These are phyloP conservation scores for Conchocele bisecta DNA, from an alignment of 2,888 invertebrate species.

Conservation along the genomic window DNA sequence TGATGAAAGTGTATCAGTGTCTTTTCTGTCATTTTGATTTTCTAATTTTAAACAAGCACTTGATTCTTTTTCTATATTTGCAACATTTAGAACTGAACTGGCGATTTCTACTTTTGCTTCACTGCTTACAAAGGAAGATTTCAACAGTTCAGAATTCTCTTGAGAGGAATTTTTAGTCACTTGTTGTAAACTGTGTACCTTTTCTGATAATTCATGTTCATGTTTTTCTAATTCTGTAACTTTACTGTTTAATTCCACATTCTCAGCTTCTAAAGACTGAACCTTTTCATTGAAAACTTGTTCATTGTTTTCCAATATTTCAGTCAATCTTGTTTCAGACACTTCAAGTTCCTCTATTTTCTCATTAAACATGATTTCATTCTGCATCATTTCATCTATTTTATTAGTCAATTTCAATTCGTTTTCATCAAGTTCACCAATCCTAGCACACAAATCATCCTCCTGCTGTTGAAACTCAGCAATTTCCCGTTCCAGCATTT, in stretches of 20 bases:
- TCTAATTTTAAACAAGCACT: conserved; percentile 31
- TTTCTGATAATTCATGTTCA: conserved; percentile 61
- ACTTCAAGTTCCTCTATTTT: conserved; percentile 48
- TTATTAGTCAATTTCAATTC: conserved; percentile 59
- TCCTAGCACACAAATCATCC: conserved; percentile 51
- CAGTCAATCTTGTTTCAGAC: conserved; percentile 49
- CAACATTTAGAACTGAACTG: conserved; percentile 36
- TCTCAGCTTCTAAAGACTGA: conserved; percentile 41
- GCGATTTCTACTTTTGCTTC: neutral
- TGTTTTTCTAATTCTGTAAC: conserved; percentile 60
- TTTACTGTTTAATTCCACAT: conserved; percentile 41
- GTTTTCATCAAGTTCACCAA: conserved; percentile 60
- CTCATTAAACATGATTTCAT: conserved; percentile 46
- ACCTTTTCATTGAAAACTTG: conserved; percentile 37
- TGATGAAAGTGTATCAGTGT: conserved; percentile 15
- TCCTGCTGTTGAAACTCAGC: conserved; percentile 61
- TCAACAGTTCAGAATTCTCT: conserved; percentile 50
- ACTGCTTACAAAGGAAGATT: conserved; percentile 17
- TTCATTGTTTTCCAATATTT: conserved; percentile 57
- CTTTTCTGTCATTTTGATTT: conserved; percentile 20
- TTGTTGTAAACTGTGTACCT: conserved; percentile 22
- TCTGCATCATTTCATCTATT: conserved; percentile 49
- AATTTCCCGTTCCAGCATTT: conserved; percentile 66
- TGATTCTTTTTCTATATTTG: conserved; percentile 39
- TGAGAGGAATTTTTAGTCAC: conserved; percentile 42